Percentiles rank a stretch among this genome's conserved stretches.
phyloP scores from a whole-genome alignment of 2,888 invertebrate genomes.

The Gastracanthus pulcherrimus region DNA sequence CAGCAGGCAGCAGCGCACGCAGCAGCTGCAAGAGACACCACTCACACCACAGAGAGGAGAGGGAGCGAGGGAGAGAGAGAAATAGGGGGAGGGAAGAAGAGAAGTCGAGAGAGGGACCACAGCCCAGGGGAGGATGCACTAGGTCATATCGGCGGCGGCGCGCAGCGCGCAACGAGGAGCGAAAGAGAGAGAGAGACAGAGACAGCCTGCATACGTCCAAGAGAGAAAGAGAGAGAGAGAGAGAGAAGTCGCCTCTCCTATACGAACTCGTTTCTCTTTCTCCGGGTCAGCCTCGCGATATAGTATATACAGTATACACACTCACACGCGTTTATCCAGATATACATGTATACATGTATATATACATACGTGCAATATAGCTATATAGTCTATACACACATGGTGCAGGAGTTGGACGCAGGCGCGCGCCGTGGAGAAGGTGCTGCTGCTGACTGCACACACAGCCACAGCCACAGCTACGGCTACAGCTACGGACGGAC shows the following conservation, averaged over 20 bases:
- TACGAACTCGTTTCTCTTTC: conserved; percentile 56
- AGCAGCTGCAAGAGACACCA: not conserved
- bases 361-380: not conserved
- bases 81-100: conserved; percentile 10
- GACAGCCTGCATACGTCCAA: too few species aligned
- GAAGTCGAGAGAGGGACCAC: conserved; percentile 27
- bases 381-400: not conserved
- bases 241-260: conserved; percentile 44
- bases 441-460: conserved; percentile 35
- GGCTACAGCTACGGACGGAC: conserved; percentile 12
- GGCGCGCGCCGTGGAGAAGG: conserved; percentile 54
- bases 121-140: conserved; percentile 56
- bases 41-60: not conserved
- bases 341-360: not conserved
- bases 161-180: conserved; percentile 23
- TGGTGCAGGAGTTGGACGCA: conserved; percentile 33
- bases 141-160: too few species aligned
- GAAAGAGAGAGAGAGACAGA: not conserved
- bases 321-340: not conserved
- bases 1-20: conserved; percentile 3
- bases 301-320: conserved; percentile 8
- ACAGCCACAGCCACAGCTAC: not conserved
- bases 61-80: not conserved
- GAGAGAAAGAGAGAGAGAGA: conserved; percentile 13
- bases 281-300: conserved; percentile 48